Evolutionary conservation across 2,113 vertebrate genomes (phyloP), one percentile per base, ranked within the genome.

Genomic region (Taxidea taxus): DNA sequence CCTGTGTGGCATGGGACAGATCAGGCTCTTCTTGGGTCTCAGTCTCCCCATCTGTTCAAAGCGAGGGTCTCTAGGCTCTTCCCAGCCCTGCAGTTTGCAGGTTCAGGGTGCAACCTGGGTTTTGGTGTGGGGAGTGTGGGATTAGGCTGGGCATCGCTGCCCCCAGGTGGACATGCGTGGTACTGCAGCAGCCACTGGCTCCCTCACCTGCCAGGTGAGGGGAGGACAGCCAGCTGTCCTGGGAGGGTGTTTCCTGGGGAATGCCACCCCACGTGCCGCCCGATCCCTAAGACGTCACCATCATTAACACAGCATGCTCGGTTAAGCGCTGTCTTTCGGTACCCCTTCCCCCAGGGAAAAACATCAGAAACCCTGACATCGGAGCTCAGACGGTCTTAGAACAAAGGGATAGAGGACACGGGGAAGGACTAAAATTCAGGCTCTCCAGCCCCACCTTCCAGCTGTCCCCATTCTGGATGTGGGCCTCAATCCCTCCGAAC

Each of bases 181-280:
- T 90, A 97, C 42, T 96, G 49, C 96, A 97, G 25, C 7, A n/a
- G 2, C 31, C 37, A 8, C 20, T 4, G 42, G 54, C 70, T 54
- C 13, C 15, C 10, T 58, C 70, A 2, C 20, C 37, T 6, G 27
- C 25, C 51, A 8, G 39, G 11, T 9, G 16, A 18, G 1, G 37
- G 2, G 31, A 51, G 31, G 37, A n/a, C 80, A 20, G 31, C 0
- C 0, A 9, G 31, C 0, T 18, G 0, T 75, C 51, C 84, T 49
- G 13, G 6, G 49, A 16, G 27, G 3, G 23, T 6, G 16, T 68
- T 34, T 85, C 58, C 42, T 49, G 7, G 42, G 66, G 9, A 23
- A 16, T 18, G 58, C 39, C 66, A 60, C 27, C 31, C 42, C 23
- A 47, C 11, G 0, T 13, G 80, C 68, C 39, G 34, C 62, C 44